phyloP scores from a whole-genome alignment of 2,888 invertebrate genomes.

The Belgica antarctica region DNA sequence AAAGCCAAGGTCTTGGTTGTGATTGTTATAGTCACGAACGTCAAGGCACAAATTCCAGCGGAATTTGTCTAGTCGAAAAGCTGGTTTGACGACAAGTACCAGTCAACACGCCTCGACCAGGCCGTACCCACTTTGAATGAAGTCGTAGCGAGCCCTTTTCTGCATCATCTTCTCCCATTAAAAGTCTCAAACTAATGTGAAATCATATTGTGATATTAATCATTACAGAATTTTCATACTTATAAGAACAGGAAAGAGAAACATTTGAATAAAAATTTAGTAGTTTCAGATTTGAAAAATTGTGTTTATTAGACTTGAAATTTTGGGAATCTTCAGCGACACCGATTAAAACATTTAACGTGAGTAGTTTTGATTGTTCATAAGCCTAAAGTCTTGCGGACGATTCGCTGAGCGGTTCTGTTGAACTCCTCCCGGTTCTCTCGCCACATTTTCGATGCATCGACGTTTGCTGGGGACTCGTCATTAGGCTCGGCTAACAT shows the following conservation, averaged over 20 bases:
- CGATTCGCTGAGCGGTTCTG: slow-evolving; percentile 85
- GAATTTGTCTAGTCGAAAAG: too few relatives aligned
- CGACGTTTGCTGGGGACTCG: slow-evolving; percentile 93
- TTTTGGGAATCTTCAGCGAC: neutral
- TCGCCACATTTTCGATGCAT: slow-evolving; percentile 99
- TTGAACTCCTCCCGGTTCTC: slow-evolving; percentile 93
- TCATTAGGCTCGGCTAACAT: slow-evolving; percentile 76
- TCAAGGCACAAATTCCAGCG: too few relatives aligned
- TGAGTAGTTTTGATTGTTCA: neutral
- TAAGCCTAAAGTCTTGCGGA: slow-evolving; percentile 84
- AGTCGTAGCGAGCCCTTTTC: neutral
- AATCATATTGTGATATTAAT: slow-evolving; percentile 27
- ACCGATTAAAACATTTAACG: too few relatives aligned
- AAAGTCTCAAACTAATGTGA: slow-evolving; percentile 19
- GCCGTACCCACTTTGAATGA: too few relatives aligned
- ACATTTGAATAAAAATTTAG: neutral
- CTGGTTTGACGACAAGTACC: too few relatives aligned
- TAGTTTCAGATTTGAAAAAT: slow-evolving; percentile 7
- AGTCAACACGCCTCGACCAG: too few relatives aligned
- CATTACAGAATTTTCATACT: slow-evolving; percentile 19
- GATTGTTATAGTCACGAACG: too few relatives aligned
- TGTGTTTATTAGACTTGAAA: too few relatives aligned
- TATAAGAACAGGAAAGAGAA: neutral
- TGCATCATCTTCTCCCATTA: neutral
- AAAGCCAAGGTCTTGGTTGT: too few relatives aligned